Conservation (phyloP, 2,113 vertebrate genomes). For the Pteronura brasiliensis region DNA sequence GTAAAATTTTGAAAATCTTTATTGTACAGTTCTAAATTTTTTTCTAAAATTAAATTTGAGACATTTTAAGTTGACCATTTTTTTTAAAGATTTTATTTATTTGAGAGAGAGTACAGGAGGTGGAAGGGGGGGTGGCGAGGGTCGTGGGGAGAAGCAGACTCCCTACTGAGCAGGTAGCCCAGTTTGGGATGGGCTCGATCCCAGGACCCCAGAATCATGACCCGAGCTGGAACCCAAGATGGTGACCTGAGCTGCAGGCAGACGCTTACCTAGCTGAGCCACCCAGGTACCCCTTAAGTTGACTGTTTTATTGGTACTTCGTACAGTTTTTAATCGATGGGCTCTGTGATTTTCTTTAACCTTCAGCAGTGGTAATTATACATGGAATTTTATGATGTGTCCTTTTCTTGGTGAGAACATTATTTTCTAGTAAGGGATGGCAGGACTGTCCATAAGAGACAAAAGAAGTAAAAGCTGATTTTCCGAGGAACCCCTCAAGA, state of each 20-base stretch:
- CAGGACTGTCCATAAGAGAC: neutral
- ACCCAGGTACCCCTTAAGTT: neutral
- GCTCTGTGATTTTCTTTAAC: neutral
- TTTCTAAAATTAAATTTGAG: neutral
- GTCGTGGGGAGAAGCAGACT: neutral
- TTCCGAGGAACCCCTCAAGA: neutral
- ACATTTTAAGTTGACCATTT: neutral
- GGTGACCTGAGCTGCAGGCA: neutral
- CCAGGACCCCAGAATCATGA: neutral
- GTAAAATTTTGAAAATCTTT: neutral
- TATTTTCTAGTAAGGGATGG: neutral
- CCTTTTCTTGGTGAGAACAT: neutral
- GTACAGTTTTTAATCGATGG: neutral
- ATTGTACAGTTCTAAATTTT: neutral
- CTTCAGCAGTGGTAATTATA: neutral
- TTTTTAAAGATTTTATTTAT: neutral
- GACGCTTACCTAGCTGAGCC: neutral
- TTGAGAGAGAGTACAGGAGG: neutral
- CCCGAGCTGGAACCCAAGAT: neutral
- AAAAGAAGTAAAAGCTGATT: neutral
- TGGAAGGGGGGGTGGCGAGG: rapidly evolving
- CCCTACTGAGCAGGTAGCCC: neutral
- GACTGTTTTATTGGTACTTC: neutral
- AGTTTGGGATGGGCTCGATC: neutral
- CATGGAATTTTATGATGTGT: neutral